phyloP scores from a whole-genome alignment of 1,140 invertebrate species.

The Arion vulgaris region DNA sequence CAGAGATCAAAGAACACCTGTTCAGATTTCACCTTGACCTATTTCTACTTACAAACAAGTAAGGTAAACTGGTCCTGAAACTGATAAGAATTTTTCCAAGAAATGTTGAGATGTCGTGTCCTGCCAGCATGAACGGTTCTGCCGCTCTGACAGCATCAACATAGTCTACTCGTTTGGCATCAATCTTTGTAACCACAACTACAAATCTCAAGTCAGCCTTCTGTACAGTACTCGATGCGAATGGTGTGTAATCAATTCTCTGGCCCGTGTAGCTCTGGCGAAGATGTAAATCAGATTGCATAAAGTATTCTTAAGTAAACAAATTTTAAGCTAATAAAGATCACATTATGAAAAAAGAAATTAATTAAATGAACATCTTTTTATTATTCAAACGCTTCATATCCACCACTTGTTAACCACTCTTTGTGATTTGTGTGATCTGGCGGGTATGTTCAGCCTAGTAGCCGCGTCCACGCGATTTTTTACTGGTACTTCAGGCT shows the following conservation, averaged over 20 bases:
- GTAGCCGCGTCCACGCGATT: too few relatives aligned
- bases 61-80: background rate
- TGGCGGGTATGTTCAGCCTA: too few relatives aligned
- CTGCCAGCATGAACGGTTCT: background rate
- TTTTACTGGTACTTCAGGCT: too few relatives aligned
- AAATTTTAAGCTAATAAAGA: too few relatives aligned
- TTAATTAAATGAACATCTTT: too few relatives aligned
- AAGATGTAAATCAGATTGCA: background rate
- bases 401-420: too few relatives aligned
- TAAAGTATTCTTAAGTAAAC: too few relatives aligned
- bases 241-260: background rate
- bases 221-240: background rate
- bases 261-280: background rate
- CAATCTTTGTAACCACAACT: background rate
- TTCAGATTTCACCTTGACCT: too few relatives aligned
- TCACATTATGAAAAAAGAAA: too few relatives aligned
- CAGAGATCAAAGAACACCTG: too few relatives aligned
- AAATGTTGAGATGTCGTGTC: background rate
- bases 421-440: too few relatives aligned
- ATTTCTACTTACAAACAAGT: background rate
- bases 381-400: too few relatives aligned
- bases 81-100: background rate
- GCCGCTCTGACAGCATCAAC: background rate
- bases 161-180: background rate
- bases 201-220: background rate